These are phyloP conservation scores for Poliocrania exsul DNA, from an alignment of 2,797 vertebrate genomes.

Conservation along the genomic window DNA sequence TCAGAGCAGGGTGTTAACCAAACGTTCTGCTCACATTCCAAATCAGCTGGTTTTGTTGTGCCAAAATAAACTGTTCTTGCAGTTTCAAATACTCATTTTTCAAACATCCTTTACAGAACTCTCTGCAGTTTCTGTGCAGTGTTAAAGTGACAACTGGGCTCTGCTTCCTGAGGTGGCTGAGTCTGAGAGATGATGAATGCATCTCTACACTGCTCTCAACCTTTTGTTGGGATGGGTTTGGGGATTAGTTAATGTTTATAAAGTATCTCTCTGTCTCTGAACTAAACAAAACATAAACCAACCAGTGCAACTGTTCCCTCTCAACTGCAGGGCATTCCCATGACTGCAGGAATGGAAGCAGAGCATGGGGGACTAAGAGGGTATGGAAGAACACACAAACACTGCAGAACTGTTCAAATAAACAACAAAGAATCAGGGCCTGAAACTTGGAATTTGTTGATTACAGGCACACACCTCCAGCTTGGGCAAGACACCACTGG, in stretches of 20 bases:
- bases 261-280: neutral
- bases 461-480: neutral
- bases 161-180: neutral
- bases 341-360: neutral
- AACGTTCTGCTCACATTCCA: conserved; percentile 11
- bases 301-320: neutral
- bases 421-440: neutral
- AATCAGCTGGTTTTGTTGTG: conserved; percentile 18
- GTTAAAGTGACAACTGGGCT: neutral
- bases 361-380: neutral
- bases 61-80: conserved; percentile 38
- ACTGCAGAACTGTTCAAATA: neutral
- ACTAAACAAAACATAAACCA: neutral
- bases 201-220: neutral
- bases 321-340: neutral
- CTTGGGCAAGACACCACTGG: neutral
- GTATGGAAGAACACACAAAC: neutral
- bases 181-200: neutral
- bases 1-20: conserved; percentile 27
- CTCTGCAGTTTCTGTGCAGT: conserved; percentile 3
- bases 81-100: conserved; percentile 33
- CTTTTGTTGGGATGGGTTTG: neutral
- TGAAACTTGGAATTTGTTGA: neutral
- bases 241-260: conserved; percentile 2
- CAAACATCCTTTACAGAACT: neutral